Percentiles rank a stretch among this genome's conserved stretches.
phyloP scores from a whole-genome alignment of 2,797 vertebrate genomes.

The Danio aesculapii region DNA sequence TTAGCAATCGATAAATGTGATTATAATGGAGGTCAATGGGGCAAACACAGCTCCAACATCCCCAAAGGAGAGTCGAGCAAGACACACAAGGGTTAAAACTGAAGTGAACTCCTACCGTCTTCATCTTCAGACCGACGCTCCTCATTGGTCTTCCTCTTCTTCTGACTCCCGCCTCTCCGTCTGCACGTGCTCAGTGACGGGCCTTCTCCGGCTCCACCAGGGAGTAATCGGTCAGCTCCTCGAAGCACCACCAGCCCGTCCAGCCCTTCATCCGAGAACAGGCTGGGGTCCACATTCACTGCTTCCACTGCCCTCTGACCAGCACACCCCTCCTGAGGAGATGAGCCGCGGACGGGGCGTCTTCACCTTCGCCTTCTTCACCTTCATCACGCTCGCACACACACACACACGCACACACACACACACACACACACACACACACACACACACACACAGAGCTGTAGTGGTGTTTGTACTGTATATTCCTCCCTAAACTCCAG shows the following conservation, averaged over 20 bases:
- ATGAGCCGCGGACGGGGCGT: slow-evolving; percentile 22
- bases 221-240: slow-evolving; percentile 90
- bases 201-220: slow-evolving; percentile 80
- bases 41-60: too few species aligned
- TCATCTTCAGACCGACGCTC: too few species aligned
- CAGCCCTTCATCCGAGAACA: slow-evolving; percentile 88
- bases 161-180: slow-evolving; percentile 43
- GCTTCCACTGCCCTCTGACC: slow-evolving; percentile 88
- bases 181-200: neutral
- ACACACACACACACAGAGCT: too few species aligned
- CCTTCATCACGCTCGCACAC: slow-evolving; percentile 28
- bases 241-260: slow-evolving; percentile 90
- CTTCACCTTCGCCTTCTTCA: slow-evolving; percentile 58
- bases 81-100: too few species aligned
- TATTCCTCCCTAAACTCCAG: too few species aligned
- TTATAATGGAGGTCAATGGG: too few species aligned
- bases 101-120: slow-evolving; percentile 20
- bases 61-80: too few species aligned
- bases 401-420: too few species aligned
- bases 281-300: slow-evolving; percentile 84
- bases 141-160: slow-evolving; percentile 28
- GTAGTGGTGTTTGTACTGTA: too few species aligned
- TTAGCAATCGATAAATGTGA: too few species aligned
- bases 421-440: too few species aligned
- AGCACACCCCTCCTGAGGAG: slow-evolving; percentile 79